Evolutionary conservation across 2,113 vertebrate genomes (phyloP).

Genomic region (Lasiurus cinereus): DNA sequence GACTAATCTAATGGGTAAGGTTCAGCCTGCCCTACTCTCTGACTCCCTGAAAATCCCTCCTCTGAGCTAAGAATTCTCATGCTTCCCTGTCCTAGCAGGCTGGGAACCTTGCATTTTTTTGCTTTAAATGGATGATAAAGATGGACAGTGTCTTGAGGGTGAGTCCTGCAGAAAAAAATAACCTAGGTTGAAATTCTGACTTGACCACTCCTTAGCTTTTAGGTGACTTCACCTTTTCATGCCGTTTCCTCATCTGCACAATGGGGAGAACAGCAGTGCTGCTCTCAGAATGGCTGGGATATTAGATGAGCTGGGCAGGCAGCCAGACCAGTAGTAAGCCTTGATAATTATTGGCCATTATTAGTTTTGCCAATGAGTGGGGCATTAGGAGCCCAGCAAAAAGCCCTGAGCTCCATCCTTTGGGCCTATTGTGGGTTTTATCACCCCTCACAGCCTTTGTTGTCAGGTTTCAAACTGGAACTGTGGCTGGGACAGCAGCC

Average conservation of each 20-base stretch:
- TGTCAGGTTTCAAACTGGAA: not conserved
- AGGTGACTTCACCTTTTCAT: not conserved
- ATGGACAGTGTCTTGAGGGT: not conserved
- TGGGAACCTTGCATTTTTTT: not conserved
- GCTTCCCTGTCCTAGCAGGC: no score
- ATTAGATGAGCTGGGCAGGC: no score
- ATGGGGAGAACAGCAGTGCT: not conserved
- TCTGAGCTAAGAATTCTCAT: rapidly evolving
- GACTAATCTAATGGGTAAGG: not conserved
- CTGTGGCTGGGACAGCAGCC: rapidly evolving
- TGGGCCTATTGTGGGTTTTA: not conserved
- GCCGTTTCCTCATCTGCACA: not conserved
- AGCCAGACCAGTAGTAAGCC: not conserved
- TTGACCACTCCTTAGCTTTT: not conserved
- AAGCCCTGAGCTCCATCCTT: no score
- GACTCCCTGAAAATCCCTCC: rapidly evolving
- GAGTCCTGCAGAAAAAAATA: not conserved
- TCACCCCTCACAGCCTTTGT: not conserved
- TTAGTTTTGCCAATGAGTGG: not conserved
- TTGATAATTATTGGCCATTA: not conserved
- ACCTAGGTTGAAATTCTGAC: not conserved
- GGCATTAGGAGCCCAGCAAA: rapidly evolving
- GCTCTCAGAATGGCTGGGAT: not conserved
- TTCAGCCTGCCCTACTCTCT: no score
- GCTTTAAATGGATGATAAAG: not conserved